A percentile compares a stretch with the other conserved stretches of the same genome.
Conservation (phyloP, 2,797 vertebrate genomes). For the Acrossocheilus fasciatus region DNA sequence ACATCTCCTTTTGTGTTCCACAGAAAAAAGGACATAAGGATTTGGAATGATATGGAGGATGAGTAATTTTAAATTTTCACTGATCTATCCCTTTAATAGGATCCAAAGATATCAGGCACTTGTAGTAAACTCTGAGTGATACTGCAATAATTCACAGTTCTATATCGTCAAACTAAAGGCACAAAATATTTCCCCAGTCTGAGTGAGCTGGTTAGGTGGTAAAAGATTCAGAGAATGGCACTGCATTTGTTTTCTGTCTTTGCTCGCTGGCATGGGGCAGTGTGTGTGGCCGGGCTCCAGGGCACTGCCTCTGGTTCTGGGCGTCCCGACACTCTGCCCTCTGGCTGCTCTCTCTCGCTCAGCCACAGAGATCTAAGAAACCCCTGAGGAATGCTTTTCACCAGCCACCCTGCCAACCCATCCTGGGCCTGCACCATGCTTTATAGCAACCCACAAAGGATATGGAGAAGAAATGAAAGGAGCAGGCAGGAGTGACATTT, state of each 20-base stretch:
- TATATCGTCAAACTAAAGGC: conserved; percentile 1
- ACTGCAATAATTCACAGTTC: not conserved
- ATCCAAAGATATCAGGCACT: not conserved
- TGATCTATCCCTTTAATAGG: not conserved
- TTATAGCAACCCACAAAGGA: conserved; percentile 54
- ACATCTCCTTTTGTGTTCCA: not conserved
- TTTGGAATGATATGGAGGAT: not conserved
- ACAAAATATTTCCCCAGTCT: conserved; percentile 17
- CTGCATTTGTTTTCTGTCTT: conserved; percentile 15
- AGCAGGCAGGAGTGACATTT: conserved; percentile 62
- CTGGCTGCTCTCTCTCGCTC: conserved; percentile 69
- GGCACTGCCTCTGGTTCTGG: conserved; percentile 62
- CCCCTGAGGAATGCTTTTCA: conserved; percentile 82
- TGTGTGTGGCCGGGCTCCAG: conserved; percentile 73
- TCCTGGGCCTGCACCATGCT: conserved; percentile 54
- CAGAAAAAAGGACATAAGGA: no score
- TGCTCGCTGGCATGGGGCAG: conserved; percentile 49
- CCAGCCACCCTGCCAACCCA: conserved; percentile 56
- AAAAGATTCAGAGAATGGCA: conserved; percentile 34
- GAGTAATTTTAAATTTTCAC: not conserved
- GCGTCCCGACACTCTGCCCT: conserved; percentile 77
- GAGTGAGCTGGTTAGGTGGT: conserved; percentile 28
- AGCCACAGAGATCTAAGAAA: conserved; percentile 80
- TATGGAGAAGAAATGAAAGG: conserved; percentile 59
- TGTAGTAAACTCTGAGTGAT: not conserved